A percentile compares a stretch with the other conserved stretches of the same genome.
phyloP scores from a whole-genome alignment of 2,888 invertebrate species.

The Cephus pulcher region DNA sequence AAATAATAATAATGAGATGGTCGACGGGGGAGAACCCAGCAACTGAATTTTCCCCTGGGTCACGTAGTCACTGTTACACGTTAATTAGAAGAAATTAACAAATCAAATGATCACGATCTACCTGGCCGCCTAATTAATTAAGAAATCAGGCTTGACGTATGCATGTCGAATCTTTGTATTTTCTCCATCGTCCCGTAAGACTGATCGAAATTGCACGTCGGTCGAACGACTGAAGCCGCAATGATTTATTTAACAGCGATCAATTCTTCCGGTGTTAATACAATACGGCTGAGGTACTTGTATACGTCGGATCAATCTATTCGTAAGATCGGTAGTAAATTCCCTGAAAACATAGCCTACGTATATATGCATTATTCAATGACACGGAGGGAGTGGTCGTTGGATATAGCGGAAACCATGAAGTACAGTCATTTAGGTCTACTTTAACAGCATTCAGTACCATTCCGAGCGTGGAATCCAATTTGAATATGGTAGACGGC shows the following conservation, averaged over 20 bases:
- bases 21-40: background rate
- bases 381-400: background rate
- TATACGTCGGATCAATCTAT: background rate
- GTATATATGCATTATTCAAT: background rate
- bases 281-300: background rate
- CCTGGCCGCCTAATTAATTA: conserved; percentile 25
- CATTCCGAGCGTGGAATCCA: background rate
- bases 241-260: background rate
- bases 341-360: background rate
- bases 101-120: conserved; percentile 23
- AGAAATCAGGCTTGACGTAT: conserved; percentile 16
- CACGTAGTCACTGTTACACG: background rate
- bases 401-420: background rate
- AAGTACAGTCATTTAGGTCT: background rate
- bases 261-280: background rate
- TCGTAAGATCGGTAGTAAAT: background rate
- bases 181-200: background rate
- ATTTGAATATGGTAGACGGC: background rate
- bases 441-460: background rate
- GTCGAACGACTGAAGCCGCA: background rate
- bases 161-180: conserved; percentile 26
- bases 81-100: conserved; percentile 21
- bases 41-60: background rate
- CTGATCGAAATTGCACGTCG: background rate
- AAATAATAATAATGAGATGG: background rate